These are phyloP conservation scores for Paelopatides confundens DNA, from an alignment of 53 echinoderm and acorn worm genomes.

Conservation along the genomic window DNA sequence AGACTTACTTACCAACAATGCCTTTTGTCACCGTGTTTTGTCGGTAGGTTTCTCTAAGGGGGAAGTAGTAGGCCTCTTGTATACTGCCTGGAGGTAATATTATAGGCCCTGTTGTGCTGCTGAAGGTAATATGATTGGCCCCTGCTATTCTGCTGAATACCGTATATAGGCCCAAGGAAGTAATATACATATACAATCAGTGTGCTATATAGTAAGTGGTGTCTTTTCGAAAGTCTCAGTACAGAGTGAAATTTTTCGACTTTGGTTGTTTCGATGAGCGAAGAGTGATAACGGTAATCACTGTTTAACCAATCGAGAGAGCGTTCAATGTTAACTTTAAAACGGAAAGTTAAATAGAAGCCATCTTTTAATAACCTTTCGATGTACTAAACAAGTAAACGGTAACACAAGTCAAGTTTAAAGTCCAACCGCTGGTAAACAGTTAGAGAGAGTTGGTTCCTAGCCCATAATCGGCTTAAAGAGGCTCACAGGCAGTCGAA, in stretches of 20 bases:
- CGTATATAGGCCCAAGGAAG: no score
- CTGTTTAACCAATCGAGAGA: neutral
- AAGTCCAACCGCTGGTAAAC: conserved; percentile 28
- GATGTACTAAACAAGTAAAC: conserved; percentile 40
- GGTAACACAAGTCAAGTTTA: conserved; percentile 30
- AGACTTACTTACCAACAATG: no score
- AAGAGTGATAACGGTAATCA: conserved; percentile 35
- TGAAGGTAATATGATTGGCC: no score
- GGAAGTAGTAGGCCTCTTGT: no score
- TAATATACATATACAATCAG: no score
- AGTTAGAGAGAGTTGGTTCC: conserved; percentile 40
- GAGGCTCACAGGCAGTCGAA: neutral
- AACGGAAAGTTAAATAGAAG: conserved; percentile 45
- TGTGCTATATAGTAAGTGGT: neutral
- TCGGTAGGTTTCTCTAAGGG: no score
- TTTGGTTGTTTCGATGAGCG: neutral
- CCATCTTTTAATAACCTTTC: conserved; percentile 42
- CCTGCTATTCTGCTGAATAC: no score
- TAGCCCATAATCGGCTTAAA: neutral
- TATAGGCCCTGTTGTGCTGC: no score
- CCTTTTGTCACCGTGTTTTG: no score
- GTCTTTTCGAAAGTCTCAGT: conserved; percentile 10
- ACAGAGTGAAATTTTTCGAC: conserved; percentile 39
- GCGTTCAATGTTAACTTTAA: conserved; percentile 16
- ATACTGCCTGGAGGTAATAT: no score